phyloP scores from a whole-genome alignment of 2,113 vertebrate species.

The Microtus pennsylvanicus region DNA sequence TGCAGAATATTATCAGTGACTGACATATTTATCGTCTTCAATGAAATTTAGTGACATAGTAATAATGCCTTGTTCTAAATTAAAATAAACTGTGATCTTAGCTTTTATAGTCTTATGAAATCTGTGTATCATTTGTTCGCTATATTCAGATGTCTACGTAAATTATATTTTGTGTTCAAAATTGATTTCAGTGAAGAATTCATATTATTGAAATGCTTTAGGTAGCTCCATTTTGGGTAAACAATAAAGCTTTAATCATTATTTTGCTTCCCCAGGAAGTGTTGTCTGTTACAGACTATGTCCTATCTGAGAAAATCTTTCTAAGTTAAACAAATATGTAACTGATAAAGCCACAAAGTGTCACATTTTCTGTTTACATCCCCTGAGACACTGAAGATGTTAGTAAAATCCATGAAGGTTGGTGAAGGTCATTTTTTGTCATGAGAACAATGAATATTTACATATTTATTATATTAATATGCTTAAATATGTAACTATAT shows the following conservation, averaged over 20 bases:
- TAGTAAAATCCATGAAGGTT: background rate
- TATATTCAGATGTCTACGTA: background rate
- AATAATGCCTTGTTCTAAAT: background rate
- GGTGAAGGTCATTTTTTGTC: background rate
- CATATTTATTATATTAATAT: background rate
- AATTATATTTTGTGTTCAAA: background rate
- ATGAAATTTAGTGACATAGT: background rate
- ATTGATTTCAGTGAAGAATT: background rate
- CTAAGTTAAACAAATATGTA: background rate
- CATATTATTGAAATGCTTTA: conserved; percentile 6
- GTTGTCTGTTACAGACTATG: background rate
- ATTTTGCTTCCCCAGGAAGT: background rate
- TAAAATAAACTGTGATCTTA: background rate
- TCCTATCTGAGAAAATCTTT: background rate
- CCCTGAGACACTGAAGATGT: background rate
- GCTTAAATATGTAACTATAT: too few relatives aligned
- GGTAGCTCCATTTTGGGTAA: background rate
- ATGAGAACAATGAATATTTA: background rate
- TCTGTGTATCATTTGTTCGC: background rate
- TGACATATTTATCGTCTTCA: background rate
- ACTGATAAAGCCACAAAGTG: background rate
- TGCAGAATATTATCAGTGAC: background rate
- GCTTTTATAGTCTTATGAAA: background rate
- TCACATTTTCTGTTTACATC: background rate
- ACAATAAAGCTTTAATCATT: background rate